Evolutionary conservation across 2,113 vertebrate species (phyloP).

Genomic region (Macrotus californicus): DNA sequence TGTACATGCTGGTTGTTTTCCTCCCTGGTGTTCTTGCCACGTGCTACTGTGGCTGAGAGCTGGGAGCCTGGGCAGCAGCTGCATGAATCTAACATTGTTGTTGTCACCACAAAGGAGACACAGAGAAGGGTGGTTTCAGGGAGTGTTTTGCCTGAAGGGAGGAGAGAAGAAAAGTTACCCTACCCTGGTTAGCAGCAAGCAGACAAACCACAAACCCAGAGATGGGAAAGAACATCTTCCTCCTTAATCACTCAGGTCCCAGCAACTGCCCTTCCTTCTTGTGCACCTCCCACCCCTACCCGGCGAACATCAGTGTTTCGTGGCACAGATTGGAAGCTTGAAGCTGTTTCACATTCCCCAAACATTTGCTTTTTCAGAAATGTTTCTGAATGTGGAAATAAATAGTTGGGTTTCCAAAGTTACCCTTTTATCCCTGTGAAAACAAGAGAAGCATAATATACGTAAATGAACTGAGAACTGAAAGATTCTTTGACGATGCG

Average conservation of each 20-base stretch:
- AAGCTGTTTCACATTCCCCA: not conserved
- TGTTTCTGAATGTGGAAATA: not conserved
- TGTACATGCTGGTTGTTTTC: not conserved
- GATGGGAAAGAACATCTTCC: not conserved
- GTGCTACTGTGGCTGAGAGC: not conserved
- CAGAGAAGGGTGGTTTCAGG: not conserved
- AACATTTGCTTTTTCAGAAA: not conserved
- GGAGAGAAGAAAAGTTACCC: conserved; percentile 20
- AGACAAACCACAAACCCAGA: conserved; percentile 16
- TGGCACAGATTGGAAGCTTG: not conserved
- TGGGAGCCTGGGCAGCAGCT: not conserved
- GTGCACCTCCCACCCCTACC: fast-evolving
- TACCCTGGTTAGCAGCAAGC: not conserved
- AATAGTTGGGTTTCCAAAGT: not conserved
- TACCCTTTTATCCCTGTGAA: not conserved
- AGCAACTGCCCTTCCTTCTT: not conserved
- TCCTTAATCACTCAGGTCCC: not conserved
- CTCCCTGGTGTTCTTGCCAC: not conserved
- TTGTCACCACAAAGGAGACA: not conserved
- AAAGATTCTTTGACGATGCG: not conserved
- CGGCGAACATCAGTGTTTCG: not conserved
- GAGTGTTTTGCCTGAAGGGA: conserved; percentile 21
- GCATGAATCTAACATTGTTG: not conserved
- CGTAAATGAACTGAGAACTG: not conserved
- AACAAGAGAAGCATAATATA: not conserved